These are phyloP conservation scores for Glaucidium brasilianum DNA, from an alignment of 2,113 vertebrate genomes.

Conservation along the genomic window DNA sequence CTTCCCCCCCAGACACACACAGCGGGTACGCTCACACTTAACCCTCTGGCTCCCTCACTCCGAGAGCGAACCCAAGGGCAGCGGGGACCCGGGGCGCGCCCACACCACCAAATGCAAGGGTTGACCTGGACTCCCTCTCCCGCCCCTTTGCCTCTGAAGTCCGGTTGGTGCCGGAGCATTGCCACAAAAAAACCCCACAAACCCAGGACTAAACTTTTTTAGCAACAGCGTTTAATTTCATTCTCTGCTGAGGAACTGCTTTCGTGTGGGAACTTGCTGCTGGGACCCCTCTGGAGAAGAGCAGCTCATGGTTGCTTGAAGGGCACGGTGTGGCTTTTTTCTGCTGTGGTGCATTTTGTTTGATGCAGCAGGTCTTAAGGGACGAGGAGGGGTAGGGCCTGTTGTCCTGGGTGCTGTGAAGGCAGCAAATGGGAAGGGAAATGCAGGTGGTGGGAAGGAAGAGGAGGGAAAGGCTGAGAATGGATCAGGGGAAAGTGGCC, in stretches of 20 bases:
- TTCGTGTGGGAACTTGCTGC: background rate
- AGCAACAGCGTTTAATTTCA: background rate
- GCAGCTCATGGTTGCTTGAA: fast-evolving
- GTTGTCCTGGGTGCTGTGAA: background rate
- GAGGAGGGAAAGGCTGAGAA: background rate
- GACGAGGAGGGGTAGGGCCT: fast-evolving
- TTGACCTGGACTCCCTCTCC: background rate
- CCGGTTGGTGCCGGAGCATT: fast-evolving
- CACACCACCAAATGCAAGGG: background rate
- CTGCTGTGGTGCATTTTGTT: background rate
- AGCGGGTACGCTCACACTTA: fast-evolving
- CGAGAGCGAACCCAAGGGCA: background rate
- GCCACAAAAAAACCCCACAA: background rate
- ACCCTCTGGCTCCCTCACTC: background rate
- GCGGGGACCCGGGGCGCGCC: background rate
- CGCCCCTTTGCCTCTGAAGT: background rate
- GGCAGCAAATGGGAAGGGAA: background rate
- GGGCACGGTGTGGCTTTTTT: fast-evolving
- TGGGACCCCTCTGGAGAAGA: background rate
- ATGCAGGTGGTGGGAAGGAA: fast-evolving
- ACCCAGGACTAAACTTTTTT: background rate
- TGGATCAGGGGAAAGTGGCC: background rate
- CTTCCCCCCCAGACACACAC: too few relatives aligned
- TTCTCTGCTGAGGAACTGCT: background rate
- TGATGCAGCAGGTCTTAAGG: background rate